phyloP scores from a whole-genome alignment of 2,113 vertebrate species.

The Microtus montanus region DNA sequence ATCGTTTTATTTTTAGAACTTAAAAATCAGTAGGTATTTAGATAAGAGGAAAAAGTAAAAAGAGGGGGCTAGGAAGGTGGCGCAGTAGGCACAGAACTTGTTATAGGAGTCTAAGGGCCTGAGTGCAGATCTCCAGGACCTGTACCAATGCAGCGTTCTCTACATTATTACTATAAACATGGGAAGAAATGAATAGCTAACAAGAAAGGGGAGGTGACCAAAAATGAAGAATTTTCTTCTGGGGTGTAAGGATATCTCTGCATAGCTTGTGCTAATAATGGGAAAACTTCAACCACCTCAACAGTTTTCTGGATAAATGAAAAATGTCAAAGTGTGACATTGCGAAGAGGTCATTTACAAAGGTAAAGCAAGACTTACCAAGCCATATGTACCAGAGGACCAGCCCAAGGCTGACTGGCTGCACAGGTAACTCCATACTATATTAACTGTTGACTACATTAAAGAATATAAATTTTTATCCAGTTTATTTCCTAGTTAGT shows the following conservation, averaged over 20 bases:
- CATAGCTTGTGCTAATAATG: background rate
- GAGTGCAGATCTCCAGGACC: no score
- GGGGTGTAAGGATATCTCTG: background rate
- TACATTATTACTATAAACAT: background rate
- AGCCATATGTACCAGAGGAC: background rate
- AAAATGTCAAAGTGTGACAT: slow-evolving; percentile 18
- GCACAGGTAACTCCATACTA: background rate
- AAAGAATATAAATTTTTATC: slow-evolving; percentile 28
- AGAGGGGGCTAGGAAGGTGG: background rate
- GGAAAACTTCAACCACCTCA: slow-evolving; percentile 1
- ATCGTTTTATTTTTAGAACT: background rate
- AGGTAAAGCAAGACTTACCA: background rate
- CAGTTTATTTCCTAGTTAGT: slow-evolving; percentile 3
- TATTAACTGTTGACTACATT: background rate
- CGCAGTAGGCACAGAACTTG: background rate
- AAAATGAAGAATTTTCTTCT: background rate
- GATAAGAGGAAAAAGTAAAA: background rate
- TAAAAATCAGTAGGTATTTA: slow-evolving; percentile 29
- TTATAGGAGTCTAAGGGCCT: background rate
- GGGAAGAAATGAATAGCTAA: slow-evolving; percentile 37
- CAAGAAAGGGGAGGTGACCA: background rate
- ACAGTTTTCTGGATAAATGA: slow-evolving; percentile 8
- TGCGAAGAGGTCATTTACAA: background rate
- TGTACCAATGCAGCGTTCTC: background rate
- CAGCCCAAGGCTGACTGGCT: background rate